phyloP scores from a whole-genome alignment of 1,140 invertebrate species.

The Antheraea mylitta region DNA sequence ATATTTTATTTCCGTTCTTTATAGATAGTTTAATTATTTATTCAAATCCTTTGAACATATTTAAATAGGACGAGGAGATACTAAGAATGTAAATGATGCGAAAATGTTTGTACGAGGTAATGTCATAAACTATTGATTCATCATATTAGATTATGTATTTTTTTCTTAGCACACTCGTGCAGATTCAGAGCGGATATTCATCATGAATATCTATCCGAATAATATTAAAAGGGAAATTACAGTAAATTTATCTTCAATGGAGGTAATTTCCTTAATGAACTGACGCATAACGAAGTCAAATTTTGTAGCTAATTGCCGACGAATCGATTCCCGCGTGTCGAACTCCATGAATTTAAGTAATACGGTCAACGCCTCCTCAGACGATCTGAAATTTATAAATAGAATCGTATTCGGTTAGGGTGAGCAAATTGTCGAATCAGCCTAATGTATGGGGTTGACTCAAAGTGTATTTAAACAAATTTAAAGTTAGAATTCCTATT shows the following conservation, averaged over 20 bases:
- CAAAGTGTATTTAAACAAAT: no score
- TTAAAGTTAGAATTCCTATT: no score
- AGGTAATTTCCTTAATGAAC: constrained; percentile 89
- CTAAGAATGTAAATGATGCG: no score
- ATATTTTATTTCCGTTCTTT: no score
- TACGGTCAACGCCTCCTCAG: constrained; percentile 89
- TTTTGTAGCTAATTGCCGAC: constrained; percentile 86
- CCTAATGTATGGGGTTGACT: not conserved
- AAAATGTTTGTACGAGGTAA: no score
- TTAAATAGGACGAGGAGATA: no score
- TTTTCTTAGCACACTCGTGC: no score
- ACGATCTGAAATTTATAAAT: constrained; percentile 78
- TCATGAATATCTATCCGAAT: not conserved
- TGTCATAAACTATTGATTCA: no score
- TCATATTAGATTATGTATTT: no score
- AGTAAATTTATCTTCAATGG: constrained; percentile 83
- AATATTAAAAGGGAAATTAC: constrained; percentile 60
- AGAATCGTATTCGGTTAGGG: not conserved
- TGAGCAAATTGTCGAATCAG: not conserved
- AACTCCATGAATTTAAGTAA: constrained; percentile 89
- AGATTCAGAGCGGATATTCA: no score
- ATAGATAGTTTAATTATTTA: no score
- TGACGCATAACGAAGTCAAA: constrained; percentile 92
- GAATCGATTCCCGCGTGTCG: constrained; percentile 86
- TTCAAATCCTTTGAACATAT: no score